Evolutionary conservation across 2,113 vertebrate genomes (phyloP).

Genomic region (Phalacrocorax carbo): DNA sequence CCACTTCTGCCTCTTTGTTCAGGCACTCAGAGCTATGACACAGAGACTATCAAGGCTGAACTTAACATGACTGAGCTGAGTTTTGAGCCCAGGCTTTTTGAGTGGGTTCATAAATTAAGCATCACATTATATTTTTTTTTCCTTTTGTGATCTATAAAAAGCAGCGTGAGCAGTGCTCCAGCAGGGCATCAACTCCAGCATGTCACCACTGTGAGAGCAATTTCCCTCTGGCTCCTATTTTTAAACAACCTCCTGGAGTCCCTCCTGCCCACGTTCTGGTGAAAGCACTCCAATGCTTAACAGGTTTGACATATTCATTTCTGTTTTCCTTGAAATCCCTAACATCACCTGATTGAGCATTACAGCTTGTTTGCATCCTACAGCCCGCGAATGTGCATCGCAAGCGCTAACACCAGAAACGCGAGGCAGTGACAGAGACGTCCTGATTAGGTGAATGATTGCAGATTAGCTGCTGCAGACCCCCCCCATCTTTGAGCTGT

Average conservation of each 20-base stretch:
- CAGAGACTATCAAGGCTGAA: not conserved
- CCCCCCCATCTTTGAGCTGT: not conserved
- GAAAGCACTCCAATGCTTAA: constrained; percentile 40
- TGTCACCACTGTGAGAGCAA: constrained; percentile 1
- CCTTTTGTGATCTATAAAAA: constrained; percentile 21
- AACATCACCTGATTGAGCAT: constrained; percentile 13
- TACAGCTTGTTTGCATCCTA: not conserved
- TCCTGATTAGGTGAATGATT: not conserved
- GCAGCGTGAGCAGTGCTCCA: not conserved
- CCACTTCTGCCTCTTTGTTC: constrained; percentile 41
- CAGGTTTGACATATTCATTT: constrained; percentile 51
- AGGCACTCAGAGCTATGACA: not conserved
- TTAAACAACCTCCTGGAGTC: constrained; percentile 40
- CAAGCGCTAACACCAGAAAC: not conserved
- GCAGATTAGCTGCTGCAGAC: constrained; percentile 10
- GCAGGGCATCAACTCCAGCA: not conserved
- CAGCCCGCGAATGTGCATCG: not conserved
- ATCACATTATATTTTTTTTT: not conserved
- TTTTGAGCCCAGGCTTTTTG: not conserved
- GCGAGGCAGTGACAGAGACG: not conserved
- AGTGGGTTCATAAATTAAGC: constrained; percentile 17
- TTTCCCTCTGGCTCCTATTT: constrained; percentile 57
- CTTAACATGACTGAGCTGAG: not conserved
- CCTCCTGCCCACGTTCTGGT: constrained; percentile 37
- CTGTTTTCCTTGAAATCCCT: constrained; percentile 25